Evolutionary conservation across 92 coral and sea anemone genomes (phyloP), one percentile per base, ranked within the genome.

Genomic region (Anthopleura xanthogrammica): DNA sequence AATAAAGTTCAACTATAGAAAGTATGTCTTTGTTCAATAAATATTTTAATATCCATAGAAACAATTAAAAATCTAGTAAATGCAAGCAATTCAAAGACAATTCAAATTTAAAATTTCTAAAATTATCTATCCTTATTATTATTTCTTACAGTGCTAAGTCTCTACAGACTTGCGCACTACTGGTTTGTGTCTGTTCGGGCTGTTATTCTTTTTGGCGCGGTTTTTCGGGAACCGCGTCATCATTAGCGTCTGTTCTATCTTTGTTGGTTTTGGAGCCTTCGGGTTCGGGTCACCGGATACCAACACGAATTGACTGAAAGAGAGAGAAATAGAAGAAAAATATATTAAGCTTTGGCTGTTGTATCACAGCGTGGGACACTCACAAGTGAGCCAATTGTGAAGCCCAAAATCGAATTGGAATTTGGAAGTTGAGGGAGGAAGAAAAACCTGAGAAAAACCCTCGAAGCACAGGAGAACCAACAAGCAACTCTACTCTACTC

Each of bases 151-250:
- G 20, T 39, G 78, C 48, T 41, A 46, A 48, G 56, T n/a, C 46
- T 50, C 66, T 42, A 79, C 20, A 58, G 83, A 12, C 42, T 71
- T 16, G 50, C 81, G 48, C 68, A 56, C 46, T 76, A 60, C 43
- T 77, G 76, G 20, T 76, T 41, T 60, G 77, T 46, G 54, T 41
- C 60, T 17, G 20, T 36, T 82, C n/a, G 29, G 42, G 36, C 83
- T 75, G 70, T 72, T 68, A 4, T 42, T 48, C 77, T 72, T 40
- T 52, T 2, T 54, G 20, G 48, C 19, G 19, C 78, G 88, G 23
- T 85, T 56, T 46, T 79, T 78, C 8, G 88, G 88, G 60, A 85
- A 85, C 58, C 88, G 52, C 41, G 88, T 48, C 88, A 85, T 43
- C 23, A 85, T 76, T 1, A 85, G 66, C 3, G 65, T 85, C 46